These are phyloP conservation scores for Acomys russatus DNA, from an alignment of 2,797 vertebrate genomes.

Conservation along the genomic window DNA sequence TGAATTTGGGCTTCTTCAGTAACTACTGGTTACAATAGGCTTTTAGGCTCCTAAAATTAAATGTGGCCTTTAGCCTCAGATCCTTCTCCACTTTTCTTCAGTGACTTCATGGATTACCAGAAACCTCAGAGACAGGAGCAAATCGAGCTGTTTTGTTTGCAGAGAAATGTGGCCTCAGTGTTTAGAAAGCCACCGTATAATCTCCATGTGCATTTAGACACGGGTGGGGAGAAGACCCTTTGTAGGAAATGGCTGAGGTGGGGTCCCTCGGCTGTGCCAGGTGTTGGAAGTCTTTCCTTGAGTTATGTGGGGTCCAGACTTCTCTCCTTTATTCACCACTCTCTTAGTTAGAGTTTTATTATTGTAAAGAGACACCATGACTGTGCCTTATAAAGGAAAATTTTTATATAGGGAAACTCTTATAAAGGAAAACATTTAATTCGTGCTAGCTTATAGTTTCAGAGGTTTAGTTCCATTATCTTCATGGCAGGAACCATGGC, in stretches of 20 bases:
- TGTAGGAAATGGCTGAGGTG: neutral
- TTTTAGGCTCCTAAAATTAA: neutral
- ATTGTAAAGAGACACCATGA: neutral
- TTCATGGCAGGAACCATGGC: neutral
- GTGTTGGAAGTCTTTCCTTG: neutral
- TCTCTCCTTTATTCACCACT: neutral
- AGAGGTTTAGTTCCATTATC: neutral
- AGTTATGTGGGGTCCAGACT: neutral
- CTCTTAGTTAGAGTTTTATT: neutral
- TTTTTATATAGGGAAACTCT: neutral
- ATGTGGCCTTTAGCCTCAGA: neutral
- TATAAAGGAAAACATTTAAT: neutral
- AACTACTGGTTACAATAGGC: conserved; percentile 24
- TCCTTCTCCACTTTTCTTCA: neutral
- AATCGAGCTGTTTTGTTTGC: neutral
- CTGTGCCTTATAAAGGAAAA: neutral
- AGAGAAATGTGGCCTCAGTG: neutral
- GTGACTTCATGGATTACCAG: neutral
- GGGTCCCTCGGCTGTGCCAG: neutral
- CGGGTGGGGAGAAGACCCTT: accelerated
- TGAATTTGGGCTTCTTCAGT: conserved; percentile 38
- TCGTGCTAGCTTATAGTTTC: neutral
- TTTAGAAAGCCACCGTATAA: neutral
- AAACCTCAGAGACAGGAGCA: neutral
- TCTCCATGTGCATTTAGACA: accelerated